Conservation (phyloP, 1,140 invertebrate species). For the Notospermus geniculatus region DNA sequence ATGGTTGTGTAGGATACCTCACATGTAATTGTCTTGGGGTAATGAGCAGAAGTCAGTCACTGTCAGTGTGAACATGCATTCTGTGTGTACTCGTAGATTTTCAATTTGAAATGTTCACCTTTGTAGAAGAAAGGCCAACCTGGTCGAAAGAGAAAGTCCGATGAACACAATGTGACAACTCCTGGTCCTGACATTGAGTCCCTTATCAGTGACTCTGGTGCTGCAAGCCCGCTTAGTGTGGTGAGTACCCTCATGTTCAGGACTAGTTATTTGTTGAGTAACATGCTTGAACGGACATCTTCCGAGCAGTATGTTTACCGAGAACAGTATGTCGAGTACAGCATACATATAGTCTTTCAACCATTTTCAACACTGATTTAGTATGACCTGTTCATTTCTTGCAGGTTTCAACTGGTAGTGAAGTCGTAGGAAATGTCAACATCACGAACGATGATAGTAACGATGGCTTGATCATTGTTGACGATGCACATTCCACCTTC, state of each 20-base stretch:
- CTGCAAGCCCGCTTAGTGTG: constrained; percentile 55
- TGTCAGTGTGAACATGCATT: too few relatives aligned
- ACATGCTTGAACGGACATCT: too few relatives aligned
- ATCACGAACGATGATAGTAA: constrained; percentile 69
- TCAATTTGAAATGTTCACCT: too few relatives aligned
- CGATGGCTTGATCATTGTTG: constrained; percentile 68
- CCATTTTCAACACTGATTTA: too few relatives aligned
- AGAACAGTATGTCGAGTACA: too few relatives aligned
- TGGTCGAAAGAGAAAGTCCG: constrained; percentile 35
- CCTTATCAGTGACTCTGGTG: constrained; percentile 47
- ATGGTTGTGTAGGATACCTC: too few relatives aligned
- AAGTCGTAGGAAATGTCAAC: constrained; percentile 22
- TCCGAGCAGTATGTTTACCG: too few relatives aligned
- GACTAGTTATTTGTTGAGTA: background rate
- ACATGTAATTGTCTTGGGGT: too few relatives aligned
- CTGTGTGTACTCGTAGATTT: too few relatives aligned
- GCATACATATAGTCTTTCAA: too few relatives aligned
- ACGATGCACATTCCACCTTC: constrained; percentile 52
- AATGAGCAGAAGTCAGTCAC: too few relatives aligned
- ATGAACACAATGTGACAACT: constrained; percentile 47
- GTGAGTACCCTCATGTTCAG: constrained; percentile 32
- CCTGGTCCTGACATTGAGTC: constrained; percentile 47
- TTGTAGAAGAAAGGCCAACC: constrained; percentile 7
- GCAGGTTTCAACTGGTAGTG: constrained; percentile 54
- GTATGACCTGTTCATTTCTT: too few relatives aligned